Conservation (phyloP, 1,140 invertebrate species). For the Gonioctena quinquepunctata region DNA sequence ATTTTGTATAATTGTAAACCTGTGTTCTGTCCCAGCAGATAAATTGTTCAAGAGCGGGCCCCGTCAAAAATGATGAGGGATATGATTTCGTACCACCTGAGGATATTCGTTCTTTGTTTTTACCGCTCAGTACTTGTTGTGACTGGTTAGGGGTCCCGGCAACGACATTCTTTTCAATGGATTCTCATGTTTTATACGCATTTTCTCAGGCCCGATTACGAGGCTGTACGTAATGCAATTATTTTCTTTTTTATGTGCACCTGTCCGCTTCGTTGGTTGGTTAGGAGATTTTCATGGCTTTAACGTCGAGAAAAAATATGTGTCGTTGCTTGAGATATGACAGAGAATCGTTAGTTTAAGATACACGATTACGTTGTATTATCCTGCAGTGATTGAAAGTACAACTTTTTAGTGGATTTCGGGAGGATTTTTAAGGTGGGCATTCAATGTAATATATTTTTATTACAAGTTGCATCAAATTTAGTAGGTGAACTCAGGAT, state of each 20-base stretch:
- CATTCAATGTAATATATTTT: too few species aligned
- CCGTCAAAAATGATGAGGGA: slow-evolving; percentile 33
- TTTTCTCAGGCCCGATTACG: slow-evolving; percentile 14
- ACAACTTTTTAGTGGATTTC: too few species aligned
- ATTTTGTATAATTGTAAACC: slow-evolving; percentile 23
- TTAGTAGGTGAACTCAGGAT: too few species aligned
- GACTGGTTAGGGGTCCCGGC: slow-evolving; percentile 24
- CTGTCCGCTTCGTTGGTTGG: too few species aligned
- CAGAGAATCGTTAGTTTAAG: background rate
- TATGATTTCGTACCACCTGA: slow-evolving; percentile 31
- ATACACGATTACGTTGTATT: background rate
- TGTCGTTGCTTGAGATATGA: background rate
- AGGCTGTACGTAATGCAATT: slow-evolving; percentile 8
- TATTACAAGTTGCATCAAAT: too few species aligned
- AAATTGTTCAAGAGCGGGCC: slow-evolving; percentile 24
- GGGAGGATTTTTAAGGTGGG: too few species aligned
- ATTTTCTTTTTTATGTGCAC: slow-evolving; percentile 16
- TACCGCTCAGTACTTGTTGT: slow-evolving; percentile 29
- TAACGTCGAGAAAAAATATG: background rate
- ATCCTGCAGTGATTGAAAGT: background rate
- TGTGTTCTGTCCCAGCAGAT: slow-evolving; percentile 25
- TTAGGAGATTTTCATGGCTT: background rate
- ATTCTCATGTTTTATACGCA: slow-evolving; percentile 22
- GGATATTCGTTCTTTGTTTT: slow-evolving; percentile 26
- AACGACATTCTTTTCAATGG: slow-evolving; percentile 25